Percentiles rank a stretch among this genome's conserved stretches.
phyloP scores from a whole-genome alignment of 2,888 invertebrate species.

The Celastrina argiolus region DNA sequence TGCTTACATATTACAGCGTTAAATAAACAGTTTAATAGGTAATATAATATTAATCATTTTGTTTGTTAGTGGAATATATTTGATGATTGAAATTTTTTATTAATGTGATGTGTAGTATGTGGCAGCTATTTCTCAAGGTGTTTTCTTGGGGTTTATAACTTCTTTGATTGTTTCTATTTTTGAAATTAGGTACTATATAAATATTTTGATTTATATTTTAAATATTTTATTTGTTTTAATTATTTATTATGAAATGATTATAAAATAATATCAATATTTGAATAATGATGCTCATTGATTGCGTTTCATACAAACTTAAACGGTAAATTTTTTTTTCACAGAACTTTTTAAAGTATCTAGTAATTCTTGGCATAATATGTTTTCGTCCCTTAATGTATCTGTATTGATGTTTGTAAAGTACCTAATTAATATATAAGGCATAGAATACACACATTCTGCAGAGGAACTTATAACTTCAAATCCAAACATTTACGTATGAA shows the following conservation, averaged over 20 bases:
- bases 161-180: not conserved
- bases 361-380: no score
- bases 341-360: no score
- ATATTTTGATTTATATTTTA: not conserved
- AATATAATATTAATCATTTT: not conserved
- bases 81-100: not conserved
- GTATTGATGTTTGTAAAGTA: no score
- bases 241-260: not conserved
- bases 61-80: not conserved
- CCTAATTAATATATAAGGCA: no score
- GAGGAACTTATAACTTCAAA: no score
- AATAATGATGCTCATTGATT: not conserved
- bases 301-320: not conserved
- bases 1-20: not conserved
- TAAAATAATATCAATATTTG: not conserved
- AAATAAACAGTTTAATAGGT: not conserved
- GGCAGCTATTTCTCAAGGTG: not conserved
- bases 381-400: no score
- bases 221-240: not conserved
- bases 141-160: not conserved
- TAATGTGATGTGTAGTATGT: not conserved
- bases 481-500: no score
- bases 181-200: not conserved
- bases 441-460: no score
- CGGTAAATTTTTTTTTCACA: no score